Percentiles rank a stretch among this genome's conserved stretches.
phyloP scores from a whole-genome alignment of 2,797 vertebrate genomes.

The Okamejei kenojei region DNA sequence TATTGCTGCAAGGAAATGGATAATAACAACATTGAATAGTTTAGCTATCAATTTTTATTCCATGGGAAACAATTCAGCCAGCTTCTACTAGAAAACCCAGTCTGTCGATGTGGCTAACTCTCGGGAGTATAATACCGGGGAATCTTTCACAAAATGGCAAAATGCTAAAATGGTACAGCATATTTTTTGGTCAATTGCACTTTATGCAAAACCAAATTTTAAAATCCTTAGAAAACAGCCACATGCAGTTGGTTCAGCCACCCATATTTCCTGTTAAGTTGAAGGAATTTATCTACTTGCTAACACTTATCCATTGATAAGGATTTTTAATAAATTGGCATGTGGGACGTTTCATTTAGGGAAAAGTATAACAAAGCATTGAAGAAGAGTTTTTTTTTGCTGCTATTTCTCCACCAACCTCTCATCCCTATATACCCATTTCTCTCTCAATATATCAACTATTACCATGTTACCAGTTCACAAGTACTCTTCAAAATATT shows the following conservation, averaged over 20 bases:
- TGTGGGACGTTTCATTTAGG: not conserved
- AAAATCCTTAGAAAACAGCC: not conserved
- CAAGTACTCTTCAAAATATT: not conserved
- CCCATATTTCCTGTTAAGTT: not conserved
- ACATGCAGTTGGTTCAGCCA: not conserved
- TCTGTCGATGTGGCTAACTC: not conserved
- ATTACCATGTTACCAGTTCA: not conserved
- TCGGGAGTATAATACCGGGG: not conserved
- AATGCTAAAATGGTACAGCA: not conserved
- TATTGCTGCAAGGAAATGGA: not conserved
- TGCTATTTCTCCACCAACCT: not conserved
- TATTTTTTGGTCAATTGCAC: not conserved
- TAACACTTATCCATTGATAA: not conserved
- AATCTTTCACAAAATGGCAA: not conserved
- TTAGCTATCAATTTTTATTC: slow-evolving; percentile 11
- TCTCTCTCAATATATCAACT: not conserved
- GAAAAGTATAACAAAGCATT: not conserved
- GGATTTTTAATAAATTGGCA: no score
- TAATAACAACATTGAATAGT: not conserved
- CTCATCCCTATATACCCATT: no score
- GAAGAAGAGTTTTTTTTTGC: no score
- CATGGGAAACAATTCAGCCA: not conserved
- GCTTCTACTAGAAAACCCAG: not conserved
- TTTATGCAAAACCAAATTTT: not conserved
- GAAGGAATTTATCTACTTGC: not conserved